Conservation (phyloP, 2,797 vertebrate genomes). For the Eurystomus glaucurus region DNA sequence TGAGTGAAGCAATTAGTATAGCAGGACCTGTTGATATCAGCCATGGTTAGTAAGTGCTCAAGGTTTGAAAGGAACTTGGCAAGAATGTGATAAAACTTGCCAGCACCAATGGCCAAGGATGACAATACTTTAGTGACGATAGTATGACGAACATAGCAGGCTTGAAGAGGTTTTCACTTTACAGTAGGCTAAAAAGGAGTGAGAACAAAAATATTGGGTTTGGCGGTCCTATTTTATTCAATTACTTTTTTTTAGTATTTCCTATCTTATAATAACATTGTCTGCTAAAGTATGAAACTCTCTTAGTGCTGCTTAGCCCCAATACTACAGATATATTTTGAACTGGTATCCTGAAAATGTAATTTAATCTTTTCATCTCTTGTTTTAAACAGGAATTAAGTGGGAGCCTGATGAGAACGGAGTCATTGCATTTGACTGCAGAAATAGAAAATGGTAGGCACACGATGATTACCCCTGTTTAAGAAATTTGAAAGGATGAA, state of each 20-base stretch:
- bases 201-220: neutral
- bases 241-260: neutral
- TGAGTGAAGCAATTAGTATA: neutral
- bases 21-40: neutral
- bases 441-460: constrained; percentile 95
- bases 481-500: neutral
- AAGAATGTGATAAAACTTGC: neutral
- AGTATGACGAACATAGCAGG: neutral
- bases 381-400: constrained; percentile 90
- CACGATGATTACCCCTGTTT: neutral
- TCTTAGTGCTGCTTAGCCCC: constrained; percentile 10
- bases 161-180: neutral
- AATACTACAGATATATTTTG: neutral
- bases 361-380: constrained; percentile 28
- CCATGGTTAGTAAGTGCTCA: neutral
- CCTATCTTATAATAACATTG: neutral
- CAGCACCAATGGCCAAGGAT: neutral
- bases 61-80: neutral
- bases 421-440: constrained; percentile 98
- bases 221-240: neutral
- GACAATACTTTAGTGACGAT: neutral
- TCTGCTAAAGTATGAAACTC: constrained; percentile 6
- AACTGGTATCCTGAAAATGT: constrained; percentile 11
- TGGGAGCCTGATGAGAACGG: constrained; percentile 98
- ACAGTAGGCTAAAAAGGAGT: neutral